These are phyloP conservation scores for Epizoanthus stellaris DNA, from an alignment of 92 coral and sea anemone species.

Conservation along the genomic window DNA sequence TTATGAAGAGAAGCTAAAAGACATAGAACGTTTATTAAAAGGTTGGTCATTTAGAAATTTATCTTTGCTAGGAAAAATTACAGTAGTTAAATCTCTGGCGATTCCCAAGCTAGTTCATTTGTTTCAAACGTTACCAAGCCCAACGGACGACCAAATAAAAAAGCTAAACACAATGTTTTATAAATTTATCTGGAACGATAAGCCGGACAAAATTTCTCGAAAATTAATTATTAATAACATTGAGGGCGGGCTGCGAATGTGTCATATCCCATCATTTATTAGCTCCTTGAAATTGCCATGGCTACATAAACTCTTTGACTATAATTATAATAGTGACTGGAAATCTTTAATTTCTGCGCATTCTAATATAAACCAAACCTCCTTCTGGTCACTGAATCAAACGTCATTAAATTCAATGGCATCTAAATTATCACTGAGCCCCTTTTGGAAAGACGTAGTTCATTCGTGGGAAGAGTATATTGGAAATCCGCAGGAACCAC, in stretches of 20 bases:
- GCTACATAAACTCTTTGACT: background rate
- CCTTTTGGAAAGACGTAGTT: background rate
- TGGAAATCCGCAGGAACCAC: background rate
- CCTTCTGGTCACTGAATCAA: background rate
- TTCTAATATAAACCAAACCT: background rate
- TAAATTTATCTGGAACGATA: background rate
- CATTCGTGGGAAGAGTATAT: background rate
- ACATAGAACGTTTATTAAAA: background rate
- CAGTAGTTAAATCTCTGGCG: background rate
- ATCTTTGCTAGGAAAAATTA: background rate
- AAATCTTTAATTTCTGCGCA: background rate
- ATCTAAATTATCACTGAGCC: background rate
- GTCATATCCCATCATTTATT: background rate
- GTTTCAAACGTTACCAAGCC: background rate
- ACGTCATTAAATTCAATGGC: background rate
- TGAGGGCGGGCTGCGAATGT: background rate
- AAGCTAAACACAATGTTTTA: background rate
- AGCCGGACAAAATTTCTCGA: background rate
- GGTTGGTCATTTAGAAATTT: background rate
- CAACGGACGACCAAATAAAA: background rate
- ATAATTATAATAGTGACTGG: background rate
- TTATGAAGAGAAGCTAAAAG: no score
- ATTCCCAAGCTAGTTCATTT: background rate
- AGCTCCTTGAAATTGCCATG: background rate
- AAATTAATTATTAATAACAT: background rate